A percentile compares a stretch with the other conserved stretches of the same genome.
Conservation (phyloP, 2,113 vertebrate species). For the Eolophus roseicapilla region DNA sequence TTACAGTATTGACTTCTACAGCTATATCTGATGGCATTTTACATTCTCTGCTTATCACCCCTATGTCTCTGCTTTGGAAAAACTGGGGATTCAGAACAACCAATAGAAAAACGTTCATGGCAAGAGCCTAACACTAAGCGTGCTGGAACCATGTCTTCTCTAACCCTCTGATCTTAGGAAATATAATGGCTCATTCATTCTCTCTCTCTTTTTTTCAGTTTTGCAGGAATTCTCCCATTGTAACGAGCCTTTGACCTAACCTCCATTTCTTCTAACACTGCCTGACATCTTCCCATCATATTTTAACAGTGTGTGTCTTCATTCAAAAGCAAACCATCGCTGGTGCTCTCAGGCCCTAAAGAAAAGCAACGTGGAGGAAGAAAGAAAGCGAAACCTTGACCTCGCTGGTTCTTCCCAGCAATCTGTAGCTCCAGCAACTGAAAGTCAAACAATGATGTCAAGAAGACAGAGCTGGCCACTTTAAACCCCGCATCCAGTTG, state of each 20-base stretch:
- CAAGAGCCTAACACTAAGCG: neutral
- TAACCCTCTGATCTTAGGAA: constrained; percentile 20
- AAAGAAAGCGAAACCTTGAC: constrained; percentile 57
- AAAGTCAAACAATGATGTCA: constrained; percentile 67
- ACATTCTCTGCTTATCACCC: neutral
- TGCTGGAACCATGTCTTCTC: neutral
- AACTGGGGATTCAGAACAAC: neutral
- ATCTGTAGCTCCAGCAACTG: constrained; percentile 73
- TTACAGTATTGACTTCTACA: neutral
- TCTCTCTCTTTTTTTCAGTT: constrained; percentile 4
- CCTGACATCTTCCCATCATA: constrained; percentile 68
- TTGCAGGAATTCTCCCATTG: constrained; percentile 54
- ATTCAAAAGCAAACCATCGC: constrained; percentile 45
- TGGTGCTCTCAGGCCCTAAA: constrained; percentile 12
- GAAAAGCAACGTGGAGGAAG: constrained; percentile 18
- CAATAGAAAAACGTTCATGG: neutral
- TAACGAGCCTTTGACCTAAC: constrained; percentile 51
- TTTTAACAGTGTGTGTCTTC: constrained; percentile 67
- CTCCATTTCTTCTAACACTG: constrained; percentile 51
- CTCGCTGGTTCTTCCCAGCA: constrained; percentile 14
- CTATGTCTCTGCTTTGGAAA: neutral
- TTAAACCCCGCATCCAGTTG: constrained; percentile 48
- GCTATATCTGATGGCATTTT: neutral
- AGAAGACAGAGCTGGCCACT: constrained; percentile 32
- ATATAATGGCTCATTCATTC: constrained; percentile 40